A percentile compares a stretch with the other conserved stretches of the same genome.
These are phyloP conservation scores for Chymomyza costata DNA, from an alignment of 1,140 invertebrate genomes.

Conservation along the genomic window DNA sequence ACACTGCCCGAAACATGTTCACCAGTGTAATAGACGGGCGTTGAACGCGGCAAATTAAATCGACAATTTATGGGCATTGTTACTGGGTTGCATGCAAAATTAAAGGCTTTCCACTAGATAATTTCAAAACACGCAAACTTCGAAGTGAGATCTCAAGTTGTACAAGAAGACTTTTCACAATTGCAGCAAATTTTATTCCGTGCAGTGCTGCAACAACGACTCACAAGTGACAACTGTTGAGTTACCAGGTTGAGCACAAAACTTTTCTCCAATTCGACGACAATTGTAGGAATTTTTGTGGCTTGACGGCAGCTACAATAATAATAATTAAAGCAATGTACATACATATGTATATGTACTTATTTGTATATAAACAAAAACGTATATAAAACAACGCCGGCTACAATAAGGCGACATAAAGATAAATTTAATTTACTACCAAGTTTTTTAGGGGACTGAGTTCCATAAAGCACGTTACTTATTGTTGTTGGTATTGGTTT, in stretches of 20 bases:
- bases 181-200: background rate
- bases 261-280: slow-evolving; percentile 5
- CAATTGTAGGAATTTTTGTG: slow-evolving; percentile 15
- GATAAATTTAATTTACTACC: slow-evolving; percentile 41
- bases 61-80: slow-evolving; percentile 51
- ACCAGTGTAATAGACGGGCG: slow-evolving; percentile 50
- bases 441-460: slow-evolving; percentile 9
- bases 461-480: too few species aligned
- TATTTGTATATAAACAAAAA: background rate
- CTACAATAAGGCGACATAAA: slow-evolving; percentile 16
- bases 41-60: slow-evolving; percentile 51
- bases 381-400: background rate
- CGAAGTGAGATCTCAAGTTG: slow-evolving; percentile 20
- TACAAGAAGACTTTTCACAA: background rate
- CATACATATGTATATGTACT: background rate
- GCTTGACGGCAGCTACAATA: slow-evolving; percentile 11
- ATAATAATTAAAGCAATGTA: background rate
- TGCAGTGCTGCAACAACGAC: slow-evolving; percentile 19
- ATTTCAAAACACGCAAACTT: slow-evolving; percentile 30
- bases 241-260: background rate
- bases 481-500: too few species aligned
- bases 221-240: slow-evolving; percentile 14
- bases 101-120: slow-evolving; percentile 12
- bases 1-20: slow-evolving; percentile 51
- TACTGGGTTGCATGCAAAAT: too few species aligned